These are phyloP conservation scores for Nephrocerus scutellatus DNA, from an alignment of 2,888 invertebrate species.

Conservation along the genomic window DNA sequence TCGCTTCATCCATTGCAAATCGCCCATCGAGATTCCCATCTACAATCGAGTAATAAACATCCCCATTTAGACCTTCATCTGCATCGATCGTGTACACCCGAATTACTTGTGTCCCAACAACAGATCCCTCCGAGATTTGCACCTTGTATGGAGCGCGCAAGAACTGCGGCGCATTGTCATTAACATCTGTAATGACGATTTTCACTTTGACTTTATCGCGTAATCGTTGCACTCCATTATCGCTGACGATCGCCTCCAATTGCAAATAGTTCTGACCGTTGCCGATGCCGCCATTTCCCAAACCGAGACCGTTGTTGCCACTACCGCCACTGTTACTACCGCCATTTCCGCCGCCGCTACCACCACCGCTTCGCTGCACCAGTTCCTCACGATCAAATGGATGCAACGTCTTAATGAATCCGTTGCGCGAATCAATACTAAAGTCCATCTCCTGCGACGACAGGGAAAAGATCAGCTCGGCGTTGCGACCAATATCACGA, in stretches of 20 bases:
- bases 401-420: constrained; percentile 78
- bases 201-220: constrained; percentile 82
- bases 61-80: constrained; percentile 84
- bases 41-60: constrained; percentile 76
- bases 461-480: constrained; percentile 78
- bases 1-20: constrained; percentile 79
- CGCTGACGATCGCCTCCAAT: constrained; percentile 80
- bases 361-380: constrained; percentile 52
- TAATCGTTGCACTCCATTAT: constrained; percentile 70
- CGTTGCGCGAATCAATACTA: constrained; percentile 80
- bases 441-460: constrained; percentile 72
- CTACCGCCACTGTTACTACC: constrained; percentile 5
- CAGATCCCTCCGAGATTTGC: constrained; percentile 82
- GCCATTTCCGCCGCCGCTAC: constrained; percentile 13
- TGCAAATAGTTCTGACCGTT: constrained; percentile 73
- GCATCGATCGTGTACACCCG: constrained; percentile 79
- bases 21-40: constrained; percentile 71
- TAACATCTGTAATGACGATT: constrained; percentile 82
- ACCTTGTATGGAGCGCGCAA: constrained; percentile 75
- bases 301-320: too few species aligned
- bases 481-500: constrained; percentile 83
- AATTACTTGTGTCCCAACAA: constrained; percentile 73
- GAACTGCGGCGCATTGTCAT: constrained; percentile 85
- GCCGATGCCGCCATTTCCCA: constrained; percentile 14
- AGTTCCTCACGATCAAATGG: constrained; percentile 85